phyloP scores from a whole-genome alignment of 2,888 invertebrate species.

The Agonopterix subpropinquella region DNA sequence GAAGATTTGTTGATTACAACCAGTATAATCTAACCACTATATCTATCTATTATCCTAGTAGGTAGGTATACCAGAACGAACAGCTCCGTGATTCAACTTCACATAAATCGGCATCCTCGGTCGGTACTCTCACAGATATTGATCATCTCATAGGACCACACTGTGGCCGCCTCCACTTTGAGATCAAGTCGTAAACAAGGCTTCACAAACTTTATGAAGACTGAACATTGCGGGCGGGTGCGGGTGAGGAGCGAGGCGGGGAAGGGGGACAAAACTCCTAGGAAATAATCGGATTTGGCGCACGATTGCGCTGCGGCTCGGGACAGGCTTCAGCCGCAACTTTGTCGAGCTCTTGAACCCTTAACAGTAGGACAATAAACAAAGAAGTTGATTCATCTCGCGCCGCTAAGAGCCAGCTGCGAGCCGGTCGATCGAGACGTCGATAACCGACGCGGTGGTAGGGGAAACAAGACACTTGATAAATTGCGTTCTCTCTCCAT shows the following conservation, averaged over 20 bases:
- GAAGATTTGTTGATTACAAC: too few species aligned
- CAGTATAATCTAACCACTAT: too few species aligned
- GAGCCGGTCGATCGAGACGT: too few species aligned
- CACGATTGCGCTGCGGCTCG: background rate
- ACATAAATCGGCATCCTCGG: background rate
- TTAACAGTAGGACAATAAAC: too few species aligned
- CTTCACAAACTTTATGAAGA: constrained; percentile 9
- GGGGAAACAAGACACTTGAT: too few species aligned
- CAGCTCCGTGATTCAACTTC: background rate
- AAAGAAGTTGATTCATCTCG: too few species aligned
- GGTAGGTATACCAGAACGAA: background rate
- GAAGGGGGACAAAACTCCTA: background rate
- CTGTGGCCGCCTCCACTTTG: background rate
- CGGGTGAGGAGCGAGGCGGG: background rate
- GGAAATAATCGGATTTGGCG: constrained; percentile 7
- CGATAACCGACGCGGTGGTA: too few species aligned
- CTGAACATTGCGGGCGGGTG: background rate
- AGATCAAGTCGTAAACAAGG: constrained; percentile 12
- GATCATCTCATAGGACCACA: too few species aligned
- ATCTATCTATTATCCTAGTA: too few species aligned
- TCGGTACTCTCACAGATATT: too few species aligned
- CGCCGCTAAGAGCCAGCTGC: too few species aligned
- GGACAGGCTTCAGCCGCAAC: background rate
- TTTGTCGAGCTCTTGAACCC: background rate
- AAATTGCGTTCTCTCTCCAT: too few species aligned